A percentile compares a stretch with the other conserved stretches of the same genome.
These are phyloP conservation scores for Coptotermes formosanus DNA, from an alignment of 1,140 invertebrate genomes.

Conservation along the genomic window DNA sequence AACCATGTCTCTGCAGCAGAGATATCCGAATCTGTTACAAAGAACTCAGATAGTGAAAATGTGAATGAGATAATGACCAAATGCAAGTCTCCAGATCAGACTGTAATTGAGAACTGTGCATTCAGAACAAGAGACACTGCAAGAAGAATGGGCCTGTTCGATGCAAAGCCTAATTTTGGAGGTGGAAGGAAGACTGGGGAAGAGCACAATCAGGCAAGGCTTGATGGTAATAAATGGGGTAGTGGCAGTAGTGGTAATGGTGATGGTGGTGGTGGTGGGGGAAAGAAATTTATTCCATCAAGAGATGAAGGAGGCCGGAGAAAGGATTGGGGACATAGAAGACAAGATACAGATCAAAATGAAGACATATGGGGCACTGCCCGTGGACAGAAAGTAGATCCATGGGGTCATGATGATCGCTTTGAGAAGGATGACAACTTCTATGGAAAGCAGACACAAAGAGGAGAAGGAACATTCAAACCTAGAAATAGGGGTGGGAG, in stretches of 20 bases:
- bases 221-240: not conserved
- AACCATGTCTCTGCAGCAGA: too few relatives aligned
- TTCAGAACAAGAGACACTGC: not conserved
- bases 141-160: not conserved
- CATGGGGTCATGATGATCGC: constrained; percentile 22
- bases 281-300: not conserved
- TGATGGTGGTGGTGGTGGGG: not conserved
- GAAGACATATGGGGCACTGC: constrained; percentile 2
- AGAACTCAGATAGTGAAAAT: not conserved
- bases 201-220: not conserved
- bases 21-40: not conserved
- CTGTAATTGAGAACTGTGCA: not conserved
- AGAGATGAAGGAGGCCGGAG: not conserved
- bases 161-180: not conserved
- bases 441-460: not conserved
- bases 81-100: not conserved
- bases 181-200: not conserved
- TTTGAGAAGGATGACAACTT: constrained; percentile 19
- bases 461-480: not conserved
- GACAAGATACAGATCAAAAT: not conserved
- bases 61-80: not conserved
- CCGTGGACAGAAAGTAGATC: not conserved
- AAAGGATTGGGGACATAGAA: not conserved
- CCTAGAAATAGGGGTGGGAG: not conserved
- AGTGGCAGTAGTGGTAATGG: not conserved